Conservation (phyloP, 2,113 vertebrate genomes). For the Dascyllus trimaculatus region DNA sequence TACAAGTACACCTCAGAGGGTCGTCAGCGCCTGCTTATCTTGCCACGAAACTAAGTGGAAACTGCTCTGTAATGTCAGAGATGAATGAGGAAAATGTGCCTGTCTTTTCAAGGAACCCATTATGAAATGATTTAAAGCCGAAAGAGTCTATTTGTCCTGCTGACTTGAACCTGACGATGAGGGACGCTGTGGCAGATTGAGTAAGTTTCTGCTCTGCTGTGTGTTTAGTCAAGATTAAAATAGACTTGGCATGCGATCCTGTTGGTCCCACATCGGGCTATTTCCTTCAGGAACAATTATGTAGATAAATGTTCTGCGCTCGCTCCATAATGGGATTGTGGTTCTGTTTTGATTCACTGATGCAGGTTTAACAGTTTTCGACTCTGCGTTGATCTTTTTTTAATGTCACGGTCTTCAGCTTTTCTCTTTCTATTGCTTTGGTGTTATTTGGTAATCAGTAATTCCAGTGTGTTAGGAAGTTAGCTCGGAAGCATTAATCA, state of each 20-base stretch:
- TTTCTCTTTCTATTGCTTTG: neutral
- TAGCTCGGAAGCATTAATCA: constrained; percentile 4
- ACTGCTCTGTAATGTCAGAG: constrained; percentile 25
- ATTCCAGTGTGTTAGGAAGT: neutral
- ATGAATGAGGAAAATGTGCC: constrained; percentile 30
- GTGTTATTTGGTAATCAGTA: neutral
- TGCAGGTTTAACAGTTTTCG: neutral
- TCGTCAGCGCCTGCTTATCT: constrained; percentile 17
- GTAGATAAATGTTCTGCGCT: constrained; percentile 26
- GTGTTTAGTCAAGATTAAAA: constrained; percentile 56
- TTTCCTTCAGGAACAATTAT: constrained; percentile 46
- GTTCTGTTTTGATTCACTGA: constrained; percentile 34
- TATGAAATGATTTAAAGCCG: constrained; percentile 47
- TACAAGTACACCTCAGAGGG: neutral
- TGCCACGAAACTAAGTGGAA: constrained; percentile 5
- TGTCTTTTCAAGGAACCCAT: constrained; percentile 53
- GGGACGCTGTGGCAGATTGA: constrained; percentile 36
- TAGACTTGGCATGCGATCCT: constrained; percentile 33
- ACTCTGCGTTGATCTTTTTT: neutral
- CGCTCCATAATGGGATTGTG: constrained; percentile 9
- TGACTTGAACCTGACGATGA: constrained; percentile 28
- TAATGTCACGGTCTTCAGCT: neutral
- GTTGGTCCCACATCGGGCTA: constrained; percentile 6
- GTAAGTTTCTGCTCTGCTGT: constrained; percentile 38
- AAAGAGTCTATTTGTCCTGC: constrained; percentile 6